A percentile compares a stretch with the other conserved stretches of the same genome.
Conservation (phyloP, 2,113 vertebrate genomes). For the Calonectris borealis region DNA sequence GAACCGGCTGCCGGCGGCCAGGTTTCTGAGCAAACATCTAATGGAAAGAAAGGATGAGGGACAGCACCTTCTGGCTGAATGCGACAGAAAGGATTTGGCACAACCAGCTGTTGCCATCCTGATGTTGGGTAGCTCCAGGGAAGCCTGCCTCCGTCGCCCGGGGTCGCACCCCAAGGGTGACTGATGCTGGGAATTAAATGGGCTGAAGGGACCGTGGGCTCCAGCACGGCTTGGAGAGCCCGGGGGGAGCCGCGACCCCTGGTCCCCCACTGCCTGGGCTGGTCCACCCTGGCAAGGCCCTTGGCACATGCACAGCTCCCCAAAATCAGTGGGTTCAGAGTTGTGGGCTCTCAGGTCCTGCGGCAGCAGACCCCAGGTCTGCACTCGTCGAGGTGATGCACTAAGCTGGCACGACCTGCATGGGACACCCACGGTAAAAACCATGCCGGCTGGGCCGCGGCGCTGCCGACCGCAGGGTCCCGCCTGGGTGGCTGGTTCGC, state of each 20-base stretch:
- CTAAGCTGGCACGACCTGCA: not conserved
- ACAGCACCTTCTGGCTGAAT: not conserved
- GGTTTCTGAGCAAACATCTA: not conserved
- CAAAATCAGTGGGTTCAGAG: not conserved
- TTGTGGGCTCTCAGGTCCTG: not conserved
- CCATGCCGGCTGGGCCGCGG: not conserved
- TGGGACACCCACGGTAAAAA: not conserved
- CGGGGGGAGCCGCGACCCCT: not conserved
- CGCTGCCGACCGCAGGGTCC: not conserved
- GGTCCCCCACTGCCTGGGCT: not conserved
- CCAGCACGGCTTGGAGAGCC: not conserved
- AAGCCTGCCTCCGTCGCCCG: accelerated
- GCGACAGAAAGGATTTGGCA: not conserved
- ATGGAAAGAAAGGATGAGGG: not conserved
- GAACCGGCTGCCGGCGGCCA: not conserved
- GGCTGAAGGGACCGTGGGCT: not conserved
- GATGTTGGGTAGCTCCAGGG: not conserved
- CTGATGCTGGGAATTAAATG: not conserved
- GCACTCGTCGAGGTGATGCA: not conserved
- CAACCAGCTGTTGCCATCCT: not conserved
- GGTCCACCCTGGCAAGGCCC: not conserved
- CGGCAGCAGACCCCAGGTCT: not conserved
- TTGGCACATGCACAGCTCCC: not conserved
- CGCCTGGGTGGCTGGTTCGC: not conserved
- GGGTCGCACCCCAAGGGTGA: accelerated